These are phyloP conservation scores for Microtus ochrogaster DNA, from an alignment of 2,113 vertebrate genomes.

Conservation along the genomic window DNA sequence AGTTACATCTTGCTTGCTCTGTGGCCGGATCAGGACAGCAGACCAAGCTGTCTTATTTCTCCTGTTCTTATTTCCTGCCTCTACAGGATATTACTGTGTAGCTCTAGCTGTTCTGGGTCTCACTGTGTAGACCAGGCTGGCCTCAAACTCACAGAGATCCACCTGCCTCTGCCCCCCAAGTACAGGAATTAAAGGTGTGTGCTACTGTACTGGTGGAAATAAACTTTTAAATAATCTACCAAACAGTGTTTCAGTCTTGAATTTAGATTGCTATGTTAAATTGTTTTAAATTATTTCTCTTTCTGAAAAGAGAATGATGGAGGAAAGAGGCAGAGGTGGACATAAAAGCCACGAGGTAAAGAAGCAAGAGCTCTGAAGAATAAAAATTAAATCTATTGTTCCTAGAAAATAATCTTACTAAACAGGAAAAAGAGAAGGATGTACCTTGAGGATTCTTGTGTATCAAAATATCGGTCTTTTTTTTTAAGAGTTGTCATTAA, in stretches of 20 bases:
- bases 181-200: too few relatives aligned
- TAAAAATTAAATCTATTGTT: conserved; percentile 20
- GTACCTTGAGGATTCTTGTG: neutral
- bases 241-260: neutral
- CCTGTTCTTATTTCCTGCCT: too few relatives aligned
- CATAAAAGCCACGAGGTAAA: neutral
- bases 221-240: conserved; percentile 28
- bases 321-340: neutral
- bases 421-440: neutral
- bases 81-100: too few relatives aligned
- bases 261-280: neutral
- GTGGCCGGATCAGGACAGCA: too few relatives aligned
- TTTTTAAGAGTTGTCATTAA: conserved; percentile 10
- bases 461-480: neutral
- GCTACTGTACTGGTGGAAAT: neutral
- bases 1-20: too few relatives aligned
- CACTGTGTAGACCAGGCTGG: too few relatives aligned
- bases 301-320: neutral
- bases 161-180: too few relatives aligned
- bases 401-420: conserved; percentile 15
- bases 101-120: too few relatives aligned
- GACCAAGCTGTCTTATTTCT: too few relatives aligned
- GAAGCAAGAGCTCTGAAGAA: neutral
- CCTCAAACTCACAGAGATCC: too few relatives aligned
- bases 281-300: conserved; percentile 4